Conservation (phyloP, 2,797 vertebrate genomes). For the Sebastes flavidus region DNA sequence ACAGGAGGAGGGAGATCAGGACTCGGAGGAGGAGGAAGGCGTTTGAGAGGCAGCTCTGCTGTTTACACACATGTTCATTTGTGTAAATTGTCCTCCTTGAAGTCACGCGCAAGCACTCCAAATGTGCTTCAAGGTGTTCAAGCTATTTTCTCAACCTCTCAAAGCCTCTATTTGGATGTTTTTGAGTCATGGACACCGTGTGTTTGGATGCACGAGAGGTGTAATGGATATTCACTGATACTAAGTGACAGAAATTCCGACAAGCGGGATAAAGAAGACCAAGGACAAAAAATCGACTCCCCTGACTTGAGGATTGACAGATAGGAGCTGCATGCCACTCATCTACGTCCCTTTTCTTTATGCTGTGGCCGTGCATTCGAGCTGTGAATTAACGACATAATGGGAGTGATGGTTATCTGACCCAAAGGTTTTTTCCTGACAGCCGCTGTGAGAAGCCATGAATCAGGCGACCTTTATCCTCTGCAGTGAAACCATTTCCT, state of each 20-base stretch:
- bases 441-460: constrained; percentile 34
- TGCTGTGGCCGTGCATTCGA: constrained; percentile 40
- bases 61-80: constrained; percentile 42
- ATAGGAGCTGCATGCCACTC: constrained; percentile 22
- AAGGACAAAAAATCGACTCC: constrained; percentile 33
- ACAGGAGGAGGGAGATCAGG: constrained; percentile 56
- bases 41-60: constrained; percentile 28
- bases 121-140: constrained; percentile 27
- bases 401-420: constrained; percentile 55
- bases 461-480: constrained; percentile 60
- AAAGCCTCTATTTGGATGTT: constrained; percentile 12
- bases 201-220: constrained; percentile 1
- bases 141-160: constrained; percentile 22
- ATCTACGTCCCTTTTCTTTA: constrained; percentile 20
- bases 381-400: constrained; percentile 52
- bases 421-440: constrained; percentile 47
- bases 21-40: constrained; percentile 32
- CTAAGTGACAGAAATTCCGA: constrained; percentile 23
- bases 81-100: constrained; percentile 33
- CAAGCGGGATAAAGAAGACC: constrained; percentile 17
- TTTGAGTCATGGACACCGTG: background rate
- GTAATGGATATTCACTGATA: constrained; percentile 21
- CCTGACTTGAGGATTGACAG: constrained; percentile 23
- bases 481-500: constrained; percentile 43
- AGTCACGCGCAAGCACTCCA: constrained; percentile 10